phyloP scores from a whole-genome alignment of 2,888 invertebrate species.

The Mactromeris polynyma region DNA sequence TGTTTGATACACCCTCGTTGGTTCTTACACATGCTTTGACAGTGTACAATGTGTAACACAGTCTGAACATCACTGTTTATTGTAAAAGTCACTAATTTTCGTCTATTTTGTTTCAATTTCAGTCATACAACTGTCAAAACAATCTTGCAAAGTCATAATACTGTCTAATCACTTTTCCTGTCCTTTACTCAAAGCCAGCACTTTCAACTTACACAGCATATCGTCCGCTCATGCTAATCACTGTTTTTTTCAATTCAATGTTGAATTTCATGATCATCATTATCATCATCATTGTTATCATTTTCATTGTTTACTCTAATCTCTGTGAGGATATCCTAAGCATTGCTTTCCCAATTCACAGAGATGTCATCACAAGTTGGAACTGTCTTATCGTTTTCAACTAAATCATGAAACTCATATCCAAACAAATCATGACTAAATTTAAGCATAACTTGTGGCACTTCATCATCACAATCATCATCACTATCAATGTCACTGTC shows the following conservation, averaged over 20 bases:
- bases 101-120: too few relatives aligned
- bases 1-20: too few relatives aligned
- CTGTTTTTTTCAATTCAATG: background rate
- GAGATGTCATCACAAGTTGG: background rate
- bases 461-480: too few relatives aligned
- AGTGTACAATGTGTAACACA: too few relatives aligned
- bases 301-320: background rate
- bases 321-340: background rate
- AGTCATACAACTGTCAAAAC: too few relatives aligned
- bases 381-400: background rate
- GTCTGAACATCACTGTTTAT: too few relatives aligned
- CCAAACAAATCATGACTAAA: slow-evolving; percentile 2
- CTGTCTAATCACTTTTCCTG: background rate
- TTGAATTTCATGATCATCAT: background rate
- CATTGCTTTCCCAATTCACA: background rate
- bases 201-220: slow-evolving; percentile 7
- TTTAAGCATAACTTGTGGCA: background rate
- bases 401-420: background rate
- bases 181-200: background rate
- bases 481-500: background rate
- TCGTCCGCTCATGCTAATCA: background rate
- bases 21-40: too few relatives aligned
- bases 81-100: too few relatives aligned
- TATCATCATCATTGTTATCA: background rate
- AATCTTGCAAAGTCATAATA: too few relatives aligned